Base-by-base conservation (phyloP, 2,113 vertebrate genomes). In the Glareola pratincola region DNA sequence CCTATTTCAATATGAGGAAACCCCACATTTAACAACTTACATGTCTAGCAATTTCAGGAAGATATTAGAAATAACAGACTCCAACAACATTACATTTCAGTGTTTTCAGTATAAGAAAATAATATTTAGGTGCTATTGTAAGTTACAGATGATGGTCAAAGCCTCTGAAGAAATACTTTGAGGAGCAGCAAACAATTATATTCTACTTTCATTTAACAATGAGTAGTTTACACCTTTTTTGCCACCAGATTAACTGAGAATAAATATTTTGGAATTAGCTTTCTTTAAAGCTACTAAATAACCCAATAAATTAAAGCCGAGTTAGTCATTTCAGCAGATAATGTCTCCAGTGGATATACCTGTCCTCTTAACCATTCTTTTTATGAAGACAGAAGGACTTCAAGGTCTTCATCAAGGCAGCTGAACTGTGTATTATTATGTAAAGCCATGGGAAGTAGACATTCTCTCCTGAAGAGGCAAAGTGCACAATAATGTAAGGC, bases 261-360 rank as follows among this genome's bases (percentile, higher is more conserved):
- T 69, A 94, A 95, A 34, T 82, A 85, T 62, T 90, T 85, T 95
- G 71, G 85, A 77, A 82, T 89, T 72, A 71, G 57, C 77, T 92
- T 79, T 88, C 63, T 74, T 91, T 91, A 95, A 95, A 95, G 60
- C 29, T 93, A 86, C 79, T 69, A 93, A 57, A 94, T 71, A 97
- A 94, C 18, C 69, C 87, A 96, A 96, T 84, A 93, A 96, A 94
- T 79, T 92, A 94, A 96, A 90, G 57, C 73, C 59, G 82, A 95
- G 43, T 88, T 45, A 82, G 51, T 90, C 2, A 59, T 76, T 80
- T 92, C 85, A 96, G 88, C 53, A 95, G 77, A 5, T 34, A 57
- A 92, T 8, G 27, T 82, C 76, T 96, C 93, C 97, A 98, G 96
- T 97, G 94, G 91, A 94, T 90, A 95, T 87, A 95, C 53, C 45